Conservation (phyloP, 2,888 invertebrate genomes). For the Lottia scabra region DNA sequence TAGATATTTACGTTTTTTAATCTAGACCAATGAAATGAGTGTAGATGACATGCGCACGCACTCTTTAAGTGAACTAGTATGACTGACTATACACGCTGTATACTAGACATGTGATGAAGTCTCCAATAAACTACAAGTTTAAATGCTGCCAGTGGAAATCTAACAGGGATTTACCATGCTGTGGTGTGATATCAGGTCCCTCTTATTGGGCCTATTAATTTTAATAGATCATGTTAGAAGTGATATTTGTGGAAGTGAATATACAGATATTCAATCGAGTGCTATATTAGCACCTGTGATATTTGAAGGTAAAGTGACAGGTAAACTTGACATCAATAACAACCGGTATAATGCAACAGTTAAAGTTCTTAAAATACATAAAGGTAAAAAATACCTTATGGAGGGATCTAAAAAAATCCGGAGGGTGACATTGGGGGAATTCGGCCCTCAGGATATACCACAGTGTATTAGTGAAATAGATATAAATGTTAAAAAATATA, state of each 20-base stretch:
- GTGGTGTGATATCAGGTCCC: background rate
- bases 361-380: background rate
- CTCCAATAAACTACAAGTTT: too few species aligned
- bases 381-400: background rate
- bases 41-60: too few species aligned
- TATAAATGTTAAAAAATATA: background rate
- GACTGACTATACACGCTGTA: too few species aligned
- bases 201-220: background rate
- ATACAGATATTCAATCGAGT: background rate
- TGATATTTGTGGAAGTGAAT: background rate
- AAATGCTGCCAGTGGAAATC: too few species aligned
- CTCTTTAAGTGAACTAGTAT: too few species aligned
- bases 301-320: background rate
- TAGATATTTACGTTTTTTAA: too few species aligned
- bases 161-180: background rate
- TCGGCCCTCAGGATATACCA: background rate
- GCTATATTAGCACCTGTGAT: background rate
- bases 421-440: background rate
- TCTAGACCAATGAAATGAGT: too few species aligned
- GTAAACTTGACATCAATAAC: background rate
- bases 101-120: too few species aligned
- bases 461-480: background rate
- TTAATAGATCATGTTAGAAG: background rate
- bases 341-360: slow-evolving; percentile 1
- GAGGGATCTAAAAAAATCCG: background rate